These are phyloP conservation scores for Aphelinus atriplicis DNA, from an alignment of 1,140 invertebrate species.

Conservation along the genomic window DNA sequence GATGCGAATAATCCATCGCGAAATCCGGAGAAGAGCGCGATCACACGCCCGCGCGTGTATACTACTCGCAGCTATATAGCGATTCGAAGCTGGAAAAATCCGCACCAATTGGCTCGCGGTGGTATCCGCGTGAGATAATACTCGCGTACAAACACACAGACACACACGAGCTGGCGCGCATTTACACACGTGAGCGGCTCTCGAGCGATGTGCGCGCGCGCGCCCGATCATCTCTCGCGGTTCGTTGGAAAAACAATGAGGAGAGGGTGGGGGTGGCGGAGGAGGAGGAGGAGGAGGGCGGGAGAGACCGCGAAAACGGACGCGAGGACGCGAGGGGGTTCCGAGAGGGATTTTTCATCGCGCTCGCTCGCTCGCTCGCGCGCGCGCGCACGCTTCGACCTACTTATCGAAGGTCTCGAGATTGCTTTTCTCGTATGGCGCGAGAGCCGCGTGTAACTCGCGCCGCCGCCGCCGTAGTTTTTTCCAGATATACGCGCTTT, in stretches of 20 bases:
- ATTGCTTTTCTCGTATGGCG: constrained; percentile 38
- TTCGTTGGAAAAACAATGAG: constrained; percentile 21
- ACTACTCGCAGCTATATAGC: no score
- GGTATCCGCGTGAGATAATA: no score
- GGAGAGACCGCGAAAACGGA: constrained; percentile 23
- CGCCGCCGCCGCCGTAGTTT: not conserved
- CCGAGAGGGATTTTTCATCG: constrained; percentile 35
- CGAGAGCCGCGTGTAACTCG: constrained; percentile 11
- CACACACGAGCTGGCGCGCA: no score
- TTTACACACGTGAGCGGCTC: no score
- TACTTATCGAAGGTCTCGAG: constrained; percentile 37
- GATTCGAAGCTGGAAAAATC: no score
- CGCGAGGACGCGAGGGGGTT: constrained; percentile 29
- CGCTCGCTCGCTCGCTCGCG: constrained; percentile 11
- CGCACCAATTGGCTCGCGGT: no score
- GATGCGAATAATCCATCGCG: not conserved
- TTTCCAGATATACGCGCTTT: no score
- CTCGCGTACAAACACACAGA: no score
- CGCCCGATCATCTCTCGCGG: not conserved
- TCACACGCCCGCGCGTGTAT: not conserved
- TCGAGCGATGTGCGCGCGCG: not conserved
- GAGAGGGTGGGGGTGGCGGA: constrained; percentile 13
- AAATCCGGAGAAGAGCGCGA: not conserved
- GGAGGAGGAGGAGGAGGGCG: constrained; percentile 10
- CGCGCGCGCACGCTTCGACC: constrained; percentile 13